Percentiles rank a stretch among this genome's conserved stretches.
Evolutionary conservation across 2,797 vertebrate species (phyloP).

Genomic region (Galagoides demidoff): DNA sequence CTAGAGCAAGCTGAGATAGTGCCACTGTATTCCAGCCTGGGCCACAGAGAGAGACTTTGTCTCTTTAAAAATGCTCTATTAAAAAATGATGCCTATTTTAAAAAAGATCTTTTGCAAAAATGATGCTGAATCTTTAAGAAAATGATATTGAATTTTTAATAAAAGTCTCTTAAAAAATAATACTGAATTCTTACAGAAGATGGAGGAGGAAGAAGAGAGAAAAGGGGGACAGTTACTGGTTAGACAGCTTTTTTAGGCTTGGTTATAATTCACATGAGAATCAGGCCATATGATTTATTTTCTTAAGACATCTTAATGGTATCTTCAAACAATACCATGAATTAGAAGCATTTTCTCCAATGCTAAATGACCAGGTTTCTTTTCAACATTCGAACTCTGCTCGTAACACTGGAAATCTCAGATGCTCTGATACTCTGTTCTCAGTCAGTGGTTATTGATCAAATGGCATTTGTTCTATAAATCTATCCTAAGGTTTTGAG

Average conservation of each 20-base stretch:
- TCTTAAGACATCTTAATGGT: background rate
- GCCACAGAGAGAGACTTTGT: too few species aligned
- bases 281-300: background rate
- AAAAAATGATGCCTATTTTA: too few species aligned
- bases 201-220: background rate
- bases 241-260: background rate
- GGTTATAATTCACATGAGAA: background rate
- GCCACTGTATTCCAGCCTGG: background rate
- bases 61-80: background rate
- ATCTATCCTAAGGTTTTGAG: background rate
- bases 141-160: too few species aligned
- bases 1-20: background rate
- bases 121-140: background rate
- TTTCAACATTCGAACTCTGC: background rate
- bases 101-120: background rate
- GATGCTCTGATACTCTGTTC: rapidly evolving
- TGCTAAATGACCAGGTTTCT: background rate
- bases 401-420: background rate
- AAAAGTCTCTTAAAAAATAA: background rate
- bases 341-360: background rate
- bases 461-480: background rate
- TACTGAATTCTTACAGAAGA: background rate
- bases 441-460: background rate
- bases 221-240: background rate
- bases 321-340: background rate